phyloP scores from a whole-genome alignment of 2,888 invertebrate species.

The Amblyjoppa fuscipennis region DNA sequence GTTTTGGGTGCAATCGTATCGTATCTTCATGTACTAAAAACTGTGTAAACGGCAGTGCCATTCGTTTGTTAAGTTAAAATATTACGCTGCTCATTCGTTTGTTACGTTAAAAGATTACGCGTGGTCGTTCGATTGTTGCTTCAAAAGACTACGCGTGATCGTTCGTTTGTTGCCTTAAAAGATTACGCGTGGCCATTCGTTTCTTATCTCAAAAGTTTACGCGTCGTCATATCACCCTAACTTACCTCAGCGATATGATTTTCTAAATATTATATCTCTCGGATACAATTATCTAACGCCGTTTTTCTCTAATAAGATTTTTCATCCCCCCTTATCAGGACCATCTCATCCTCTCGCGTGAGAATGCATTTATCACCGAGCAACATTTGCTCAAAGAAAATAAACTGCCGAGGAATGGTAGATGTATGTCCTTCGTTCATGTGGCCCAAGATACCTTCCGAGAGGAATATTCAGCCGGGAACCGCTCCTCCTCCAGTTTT shows the following conservation, averaged over 20 bases:
- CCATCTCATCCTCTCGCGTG: background rate
- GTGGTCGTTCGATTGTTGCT: too few species aligned
- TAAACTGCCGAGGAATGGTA: background rate
- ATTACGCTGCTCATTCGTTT: background rate
- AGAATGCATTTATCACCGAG: conserved; percentile 26
- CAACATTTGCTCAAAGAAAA: conserved; percentile 29
- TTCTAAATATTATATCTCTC: too few species aligned
- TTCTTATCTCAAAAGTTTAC: background rate
- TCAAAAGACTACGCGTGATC: too few species aligned
- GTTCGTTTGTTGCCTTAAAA: background rate
- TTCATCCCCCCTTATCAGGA: background rate
- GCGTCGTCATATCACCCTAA: too few species aligned
- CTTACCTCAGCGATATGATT: too few species aligned
- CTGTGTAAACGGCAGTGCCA: too few species aligned
- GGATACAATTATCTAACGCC: too few species aligned
- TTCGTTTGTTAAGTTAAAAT: background rate
- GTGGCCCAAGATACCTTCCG: background rate
- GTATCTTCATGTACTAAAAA: too few species aligned
- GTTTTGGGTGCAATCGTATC: too few species aligned
- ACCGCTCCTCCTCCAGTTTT: conserved; percentile 3
- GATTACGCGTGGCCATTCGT: background rate
- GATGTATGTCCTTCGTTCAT: conserved; percentile 1
- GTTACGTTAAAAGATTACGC: background rate
- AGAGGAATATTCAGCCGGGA: conserved; percentile 10
- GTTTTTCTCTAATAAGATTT: too few species aligned